These are phyloP conservation scores for Scolopax mira DNA, from an alignment of 2,113 vertebrate species.

Conservation along the genomic window DNA sequence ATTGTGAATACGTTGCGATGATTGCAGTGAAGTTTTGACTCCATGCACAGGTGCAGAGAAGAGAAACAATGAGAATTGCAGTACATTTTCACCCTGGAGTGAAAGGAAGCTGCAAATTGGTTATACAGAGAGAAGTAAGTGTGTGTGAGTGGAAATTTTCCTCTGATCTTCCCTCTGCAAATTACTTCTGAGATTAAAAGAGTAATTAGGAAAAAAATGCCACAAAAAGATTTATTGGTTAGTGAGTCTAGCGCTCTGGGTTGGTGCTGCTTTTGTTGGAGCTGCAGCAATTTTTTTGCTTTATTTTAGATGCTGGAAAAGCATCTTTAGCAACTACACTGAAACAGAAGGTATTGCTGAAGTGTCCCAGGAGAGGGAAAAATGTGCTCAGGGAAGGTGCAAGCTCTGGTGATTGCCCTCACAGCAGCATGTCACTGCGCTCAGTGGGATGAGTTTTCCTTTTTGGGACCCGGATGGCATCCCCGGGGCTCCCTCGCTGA, in stretches of 20 bases:
- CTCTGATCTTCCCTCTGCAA: not conserved
- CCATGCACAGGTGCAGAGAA: not conserved
- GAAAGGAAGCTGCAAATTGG: not conserved
- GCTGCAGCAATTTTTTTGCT: not conserved
- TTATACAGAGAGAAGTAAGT: not conserved
- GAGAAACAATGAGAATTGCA: not conserved
- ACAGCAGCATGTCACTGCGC: not conserved
- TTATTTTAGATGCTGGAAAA: not conserved
- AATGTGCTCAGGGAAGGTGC: not conserved
- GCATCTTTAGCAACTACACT: not conserved
- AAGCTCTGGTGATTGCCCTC: not conserved
- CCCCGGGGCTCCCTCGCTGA: not conserved
- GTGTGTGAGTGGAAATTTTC: not conserved
- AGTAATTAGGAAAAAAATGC: not conserved
- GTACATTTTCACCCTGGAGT: not conserved
- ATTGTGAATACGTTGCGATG: not conserved
- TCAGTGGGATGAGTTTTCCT: not conserved
- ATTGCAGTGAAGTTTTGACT: not conserved
- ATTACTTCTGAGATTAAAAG: conserved; percentile 26
- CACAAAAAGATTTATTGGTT: not conserved
- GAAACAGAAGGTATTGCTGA: not conserved
- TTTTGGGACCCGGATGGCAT: not conserved
- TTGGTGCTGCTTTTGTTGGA: not conserved
- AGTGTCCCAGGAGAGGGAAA: not conserved
- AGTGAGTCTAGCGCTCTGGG: not conserved